Evolutionary conservation across 1,140 invertebrate genomes (phyloP).

Genomic region (Drosophila tristis): DNA sequence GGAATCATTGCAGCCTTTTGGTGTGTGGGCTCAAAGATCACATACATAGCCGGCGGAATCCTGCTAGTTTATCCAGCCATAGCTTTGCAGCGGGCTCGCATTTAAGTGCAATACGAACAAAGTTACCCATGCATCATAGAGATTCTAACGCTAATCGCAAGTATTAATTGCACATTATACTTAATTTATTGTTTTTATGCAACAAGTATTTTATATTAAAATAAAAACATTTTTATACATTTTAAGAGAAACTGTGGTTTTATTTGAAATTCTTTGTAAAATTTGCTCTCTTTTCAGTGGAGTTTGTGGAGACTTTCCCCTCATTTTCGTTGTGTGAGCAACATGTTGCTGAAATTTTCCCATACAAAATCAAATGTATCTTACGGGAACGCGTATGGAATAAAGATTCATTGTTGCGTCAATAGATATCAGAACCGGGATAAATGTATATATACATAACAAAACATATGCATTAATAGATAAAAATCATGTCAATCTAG

Average conservation of each 20-base stretch:
- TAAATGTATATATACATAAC: too few relatives aligned
- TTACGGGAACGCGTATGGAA: too few relatives aligned
- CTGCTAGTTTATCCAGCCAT: constrained; percentile 88
- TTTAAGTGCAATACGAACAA: constrained; percentile 58
- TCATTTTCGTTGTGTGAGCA: too few relatives aligned
- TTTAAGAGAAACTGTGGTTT: constrained; percentile 24
- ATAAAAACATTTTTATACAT: constrained; percentile 32
- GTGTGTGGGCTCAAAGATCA: constrained; percentile 90
- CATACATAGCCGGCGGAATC: constrained; percentile 90
- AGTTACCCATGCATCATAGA: constrained; percentile 19
- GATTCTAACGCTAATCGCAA: constrained; percentile 37
- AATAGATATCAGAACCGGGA: too few relatives aligned
- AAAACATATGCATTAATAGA: too few relatives aligned
- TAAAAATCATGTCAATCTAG: too few relatives aligned
- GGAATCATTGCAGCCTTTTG: constrained; percentile 88
- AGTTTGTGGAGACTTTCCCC: too few relatives aligned
- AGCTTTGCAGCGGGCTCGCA: constrained; percentile 84
- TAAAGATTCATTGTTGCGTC: too few relatives aligned
- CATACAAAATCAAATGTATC: too few relatives aligned
- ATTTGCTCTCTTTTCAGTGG: too few relatives aligned
- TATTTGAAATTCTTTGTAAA: constrained; percentile 2
- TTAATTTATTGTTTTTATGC: constrained; percentile 56
- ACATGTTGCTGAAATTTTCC: too few relatives aligned
- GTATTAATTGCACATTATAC: constrained; percentile 68
- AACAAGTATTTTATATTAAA: constrained; percentile 47